Percentiles rank a stretch among this genome's conserved stretches.
Evolutionary conservation across 2,797 vertebrate genomes (phyloP).

Genomic region (Rhinella marina): DNA sequence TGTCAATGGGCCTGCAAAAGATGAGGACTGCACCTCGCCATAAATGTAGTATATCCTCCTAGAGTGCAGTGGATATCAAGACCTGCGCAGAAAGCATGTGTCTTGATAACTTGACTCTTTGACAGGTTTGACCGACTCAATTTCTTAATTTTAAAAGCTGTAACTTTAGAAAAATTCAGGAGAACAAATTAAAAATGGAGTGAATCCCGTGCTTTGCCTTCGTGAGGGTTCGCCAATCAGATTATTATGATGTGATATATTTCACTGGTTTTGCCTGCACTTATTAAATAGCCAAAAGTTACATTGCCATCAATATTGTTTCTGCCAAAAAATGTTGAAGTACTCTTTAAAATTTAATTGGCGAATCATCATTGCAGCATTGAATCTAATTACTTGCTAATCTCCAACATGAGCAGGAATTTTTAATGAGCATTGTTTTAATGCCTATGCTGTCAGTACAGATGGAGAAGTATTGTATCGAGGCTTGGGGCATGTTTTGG

Average conservation of each 20-base stretch:
- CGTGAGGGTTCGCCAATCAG: background rate
- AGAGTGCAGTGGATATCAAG: too few species aligned
- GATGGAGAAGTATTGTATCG: slow-evolving; percentile 14
- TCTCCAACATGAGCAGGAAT: slow-evolving; percentile 9
- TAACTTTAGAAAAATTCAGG: background rate
- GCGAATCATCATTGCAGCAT: slow-evolving; percentile 18
- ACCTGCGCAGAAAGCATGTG: too few species aligned
- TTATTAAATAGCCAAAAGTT: slow-evolving; percentile 7
- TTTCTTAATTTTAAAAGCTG: background rate
- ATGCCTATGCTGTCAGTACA: slow-evolving; percentile 9
- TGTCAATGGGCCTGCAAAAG: too few species aligned
- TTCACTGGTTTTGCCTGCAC: background rate
- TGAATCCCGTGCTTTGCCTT: background rate
- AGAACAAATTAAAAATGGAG: background rate
- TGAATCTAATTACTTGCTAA: slow-evolving; percentile 7
- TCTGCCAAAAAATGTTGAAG: slow-evolving; percentile 18
- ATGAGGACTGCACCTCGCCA: too few species aligned
- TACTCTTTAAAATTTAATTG: slow-evolving; percentile 18
- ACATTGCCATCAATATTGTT: background rate
- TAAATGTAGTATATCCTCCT: too few species aligned
- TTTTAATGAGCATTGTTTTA: slow-evolving; percentile 17
- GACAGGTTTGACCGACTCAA: background rate
- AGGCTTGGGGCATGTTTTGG: background rate
- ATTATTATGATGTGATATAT: background rate
- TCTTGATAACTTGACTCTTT: background rate